Base-by-base conservation (phyloP, 2,113 vertebrate species). In the Poeciliopsis retropinna region DNA sequence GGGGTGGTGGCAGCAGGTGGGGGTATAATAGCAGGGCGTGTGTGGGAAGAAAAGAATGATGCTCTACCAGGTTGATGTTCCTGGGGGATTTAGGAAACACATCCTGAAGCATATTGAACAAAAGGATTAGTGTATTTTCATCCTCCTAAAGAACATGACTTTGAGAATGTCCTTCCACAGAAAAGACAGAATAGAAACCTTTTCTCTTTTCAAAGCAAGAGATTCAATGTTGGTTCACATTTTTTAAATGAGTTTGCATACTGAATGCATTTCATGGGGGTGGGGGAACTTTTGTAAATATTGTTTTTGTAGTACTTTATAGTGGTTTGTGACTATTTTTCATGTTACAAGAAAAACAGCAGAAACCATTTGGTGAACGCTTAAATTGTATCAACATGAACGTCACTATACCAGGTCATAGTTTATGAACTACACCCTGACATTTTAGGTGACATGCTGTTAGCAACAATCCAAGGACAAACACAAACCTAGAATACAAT, bases 1-100 rank as follows among this genome's bases (percentile, higher is more conserved):
- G 1, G 51, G 47, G 79, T 63, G 76, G 44, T 63, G 76, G 51
- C 57, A 78, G 82, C 77, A 86, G 66, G 78, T 72, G 73, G 79
- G 62, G 65, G 75, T 76, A 63, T 72, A 78, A 74, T 70, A 67
- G 77, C 67, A 62, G 62, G 74, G 73, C 12, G 67, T 65, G 65
- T 82, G 65, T 76, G 70, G 65, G 34, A 71, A 60, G 69, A 76
- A 72, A 78, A 62, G 70, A 84, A 60, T 19, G 5, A 17, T 17
- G 30, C 25, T 17, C 78, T 10, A 72, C 19, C 70, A 1, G 62
- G 29, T 72, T 73, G 64, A 12, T 47, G 63, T 73, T 76, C 71
- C 73, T 68, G 25, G 15, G 78, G 77, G 75, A 69, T 61, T 78
- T n/a, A 72, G 11, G 19, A 47, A 25, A n/a, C 12, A 28, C 19